Evolutionary conservation across 2,797 vertebrate genomes (phyloP).

Genomic region (Delichon dasypus): DNA sequence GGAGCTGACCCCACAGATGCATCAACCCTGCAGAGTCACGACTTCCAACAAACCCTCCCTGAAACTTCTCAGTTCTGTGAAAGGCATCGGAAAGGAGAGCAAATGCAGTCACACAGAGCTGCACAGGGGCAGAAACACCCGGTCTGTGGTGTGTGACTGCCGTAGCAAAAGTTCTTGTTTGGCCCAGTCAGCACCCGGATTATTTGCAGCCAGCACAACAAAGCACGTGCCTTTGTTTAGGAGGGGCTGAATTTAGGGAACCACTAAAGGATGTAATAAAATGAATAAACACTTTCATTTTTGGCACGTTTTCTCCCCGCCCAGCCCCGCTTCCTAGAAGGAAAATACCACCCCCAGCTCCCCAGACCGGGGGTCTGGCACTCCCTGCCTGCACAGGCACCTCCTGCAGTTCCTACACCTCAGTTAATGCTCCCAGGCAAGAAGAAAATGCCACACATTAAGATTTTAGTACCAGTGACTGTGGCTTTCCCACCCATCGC

Average conservation of each 20-base stretch:
- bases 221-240: neutral
- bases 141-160: accelerated
- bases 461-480: neutral
- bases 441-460: neutral
- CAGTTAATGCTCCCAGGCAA: neutral
- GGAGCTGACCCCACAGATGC: accelerated
- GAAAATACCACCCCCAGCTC: neutral
- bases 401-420: neutral
- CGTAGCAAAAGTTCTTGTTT: neutral
- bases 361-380: neutral
- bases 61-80: neutral
- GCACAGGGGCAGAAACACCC: neutral
- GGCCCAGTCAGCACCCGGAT: neutral
- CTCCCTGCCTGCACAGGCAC: neutral
- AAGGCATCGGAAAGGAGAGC: neutral
- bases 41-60: neutral
- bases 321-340: neutral
- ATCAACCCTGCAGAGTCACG: neutral
- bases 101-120: neutral
- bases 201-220: neutral
- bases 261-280: neutral
- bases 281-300: neutral
- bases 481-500: neutral
- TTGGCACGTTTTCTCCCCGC: accelerated
- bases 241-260: neutral